A percentile compares a stretch with the other conserved stretches of the same genome.
Conservation (phyloP, 2,797 vertebrate genomes). For the Stomatorhinus walkeri region DNA sequence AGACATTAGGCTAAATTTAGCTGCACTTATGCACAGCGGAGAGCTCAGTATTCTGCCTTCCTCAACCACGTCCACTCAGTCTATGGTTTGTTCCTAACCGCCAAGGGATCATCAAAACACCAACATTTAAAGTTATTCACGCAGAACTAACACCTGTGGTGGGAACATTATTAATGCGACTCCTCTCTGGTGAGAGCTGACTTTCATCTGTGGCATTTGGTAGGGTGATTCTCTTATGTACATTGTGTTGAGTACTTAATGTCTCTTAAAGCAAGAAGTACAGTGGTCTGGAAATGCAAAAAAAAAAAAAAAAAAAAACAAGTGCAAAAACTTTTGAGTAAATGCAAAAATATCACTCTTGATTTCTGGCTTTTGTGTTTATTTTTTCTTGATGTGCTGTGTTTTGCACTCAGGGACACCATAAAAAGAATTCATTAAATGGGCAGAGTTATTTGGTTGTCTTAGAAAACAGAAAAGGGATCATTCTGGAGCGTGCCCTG, state of each 20-base stretch:
- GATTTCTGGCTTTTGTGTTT: neutral
- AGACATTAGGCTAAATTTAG: neutral
- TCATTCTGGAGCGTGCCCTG: neutral
- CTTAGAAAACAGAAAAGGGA: neutral
- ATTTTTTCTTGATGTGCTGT: neutral
- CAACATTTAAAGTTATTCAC: neutral
- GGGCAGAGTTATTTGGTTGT: neutral
- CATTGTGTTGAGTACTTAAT: neutral
- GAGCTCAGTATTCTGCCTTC: neutral
- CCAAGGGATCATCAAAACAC: neutral
- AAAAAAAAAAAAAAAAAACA: neutral
- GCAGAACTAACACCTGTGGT: neutral
- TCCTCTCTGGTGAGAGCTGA: neutral
- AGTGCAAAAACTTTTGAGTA: neutral
- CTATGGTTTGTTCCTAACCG: neutral
- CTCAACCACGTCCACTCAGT: neutral
- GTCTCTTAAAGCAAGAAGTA: neutral
- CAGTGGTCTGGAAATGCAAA: neutral
- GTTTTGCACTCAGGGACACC: neutral
- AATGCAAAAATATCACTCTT: neutral
- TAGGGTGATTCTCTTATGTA: neutral
- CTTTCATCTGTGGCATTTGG: neutral
- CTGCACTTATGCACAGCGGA: neutral
- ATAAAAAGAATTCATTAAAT: neutral
- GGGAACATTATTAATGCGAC: neutral